A percentile compares a stretch with the other conserved stretches of the same genome.
phyloP scores from a whole-genome alignment of 2,888 invertebrate genomes.

The Chirona hameri region DNA sequence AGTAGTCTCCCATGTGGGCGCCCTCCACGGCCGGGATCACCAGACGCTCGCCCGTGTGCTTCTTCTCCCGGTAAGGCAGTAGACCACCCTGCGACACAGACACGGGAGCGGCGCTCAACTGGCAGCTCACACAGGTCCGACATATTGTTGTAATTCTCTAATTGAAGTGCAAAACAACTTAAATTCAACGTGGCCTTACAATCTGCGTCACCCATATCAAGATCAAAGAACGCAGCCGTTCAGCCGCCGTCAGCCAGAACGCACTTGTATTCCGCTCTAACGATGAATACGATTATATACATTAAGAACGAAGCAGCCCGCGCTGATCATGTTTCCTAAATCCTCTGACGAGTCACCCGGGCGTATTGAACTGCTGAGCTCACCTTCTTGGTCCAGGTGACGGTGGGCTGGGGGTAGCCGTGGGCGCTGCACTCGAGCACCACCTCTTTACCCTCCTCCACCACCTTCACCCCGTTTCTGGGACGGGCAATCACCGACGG shows the following conservation, averaged over 20 bases:
- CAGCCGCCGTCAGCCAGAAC: too few species aligned
- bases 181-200: too few species aligned
- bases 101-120: neutral
- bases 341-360: too few species aligned
- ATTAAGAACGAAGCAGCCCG: too few species aligned
- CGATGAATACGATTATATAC: too few species aligned
- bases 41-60: neutral
- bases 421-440: neutral
- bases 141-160: too few species aligned
- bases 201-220: too few species aligned
- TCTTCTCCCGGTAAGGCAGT: neutral
- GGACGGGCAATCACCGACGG: neutral
- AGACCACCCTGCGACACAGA: neutral
- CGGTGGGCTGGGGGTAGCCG: neutral
- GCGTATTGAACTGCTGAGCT: neutral
- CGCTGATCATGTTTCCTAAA: too few species aligned
- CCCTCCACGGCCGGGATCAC: neutral
- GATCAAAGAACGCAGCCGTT: too few species aligned
- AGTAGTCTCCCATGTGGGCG: neutral
- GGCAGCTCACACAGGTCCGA: too few species aligned
- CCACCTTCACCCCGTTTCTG: neutral
- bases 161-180: too few species aligned
- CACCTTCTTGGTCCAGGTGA: conserved; percentile 24
- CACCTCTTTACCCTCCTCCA: neutral
- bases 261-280: too few species aligned